Evolutionary conservation across 2,113 vertebrate species (phyloP), one percentile per base, ranked within the genome.

Genomic region (Paratilapia polleni): DNA sequence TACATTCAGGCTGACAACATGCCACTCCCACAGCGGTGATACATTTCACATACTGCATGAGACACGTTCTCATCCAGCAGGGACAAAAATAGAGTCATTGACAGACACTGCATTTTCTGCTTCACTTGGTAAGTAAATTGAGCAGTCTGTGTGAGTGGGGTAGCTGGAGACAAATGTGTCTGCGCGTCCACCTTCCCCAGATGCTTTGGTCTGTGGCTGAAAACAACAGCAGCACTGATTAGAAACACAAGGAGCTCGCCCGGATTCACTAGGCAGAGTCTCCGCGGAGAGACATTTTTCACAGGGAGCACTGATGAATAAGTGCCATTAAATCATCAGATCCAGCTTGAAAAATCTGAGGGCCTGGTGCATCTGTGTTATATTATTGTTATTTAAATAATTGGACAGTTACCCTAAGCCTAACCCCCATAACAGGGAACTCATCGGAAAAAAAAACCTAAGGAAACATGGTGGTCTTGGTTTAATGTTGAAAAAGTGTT

Each of bases 41-140:
- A 62, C 41, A 74, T 86, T 86, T 78, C 83, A 86, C 75, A 54
- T 68, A 79, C 68, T 77, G 75, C 80, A 59, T 58, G 54, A 59
- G 70, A 83, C 62, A 10, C 28, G 8, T 38, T 74, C 41, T 87
- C 41, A 81, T 74, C 41, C 68, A 73, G 87, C 10, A 0, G 62
- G 13, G 74, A 60, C 60, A 75, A 57, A 91, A 81, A 91, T 85
- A 93, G 75, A 83, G n/a, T 70, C 77, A 63, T 34, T 85, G 86
- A 87, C 73, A 88, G 86, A 87, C 82, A 81, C 74, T 75, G 79
- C 58, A 75, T 89, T 92, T 93, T 88, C 87, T 89, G 90, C 86
- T 91, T 81, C 6, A 68, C 82, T 92, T 82, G 89, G 64, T 80
- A 75, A 88, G 84, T 89, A 87, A 86, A 92, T 90, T 87, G 78